A percentile compares a stretch with the other conserved stretches of the same genome.
Evolutionary conservation across 2,113 vertebrate genomes (phyloP).

Genomic region (Cyanoliseus patagonus): DNA sequence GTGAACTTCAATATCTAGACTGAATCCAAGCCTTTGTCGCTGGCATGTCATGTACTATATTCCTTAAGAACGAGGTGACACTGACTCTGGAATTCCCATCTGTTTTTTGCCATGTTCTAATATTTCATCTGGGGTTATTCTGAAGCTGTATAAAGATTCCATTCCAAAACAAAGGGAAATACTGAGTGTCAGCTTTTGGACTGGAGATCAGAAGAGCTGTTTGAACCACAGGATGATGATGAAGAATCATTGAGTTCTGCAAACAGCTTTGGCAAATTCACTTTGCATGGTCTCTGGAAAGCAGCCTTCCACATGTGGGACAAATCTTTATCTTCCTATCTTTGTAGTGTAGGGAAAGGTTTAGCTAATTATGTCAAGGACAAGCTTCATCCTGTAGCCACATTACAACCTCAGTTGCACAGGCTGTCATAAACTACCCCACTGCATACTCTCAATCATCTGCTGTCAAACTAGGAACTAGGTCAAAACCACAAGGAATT

Average conservation of each 20-base stretch:
- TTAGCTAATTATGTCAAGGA: conserved; percentile 1
- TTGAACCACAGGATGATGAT: conserved; percentile 10
- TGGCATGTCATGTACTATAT: background rate
- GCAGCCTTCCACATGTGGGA: conserved; percentile 24
- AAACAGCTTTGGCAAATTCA: conserved; percentile 13
- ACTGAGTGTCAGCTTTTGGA: background rate
- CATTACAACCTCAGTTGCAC: background rate
- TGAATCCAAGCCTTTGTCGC: background rate
- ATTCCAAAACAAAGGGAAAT: conserved; percentile 5
- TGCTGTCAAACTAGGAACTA: conserved; percentile 29
- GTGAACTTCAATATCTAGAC: background rate
- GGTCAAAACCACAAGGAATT: conserved; percentile 58
- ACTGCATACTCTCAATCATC: background rate
- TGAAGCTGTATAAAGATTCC: background rate
- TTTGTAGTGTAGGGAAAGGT: background rate
- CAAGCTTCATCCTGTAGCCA: background rate
- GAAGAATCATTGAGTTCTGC: conserved; percentile 12
- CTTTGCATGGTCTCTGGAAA: conserved; percentile 20
- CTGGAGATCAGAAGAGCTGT: conserved; percentile 39
- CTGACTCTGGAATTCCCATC: conserved; percentile 1
- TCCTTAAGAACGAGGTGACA: conserved; percentile 30
- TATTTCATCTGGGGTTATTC: conserved; percentile 16
- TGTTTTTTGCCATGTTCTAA: background rate
- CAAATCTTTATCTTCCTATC: conserved; percentile 16
- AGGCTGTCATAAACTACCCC: background rate